Evolutionary conservation across 2,888 invertebrate genomes (phyloP).

Genomic region (Timandra comae): DNA sequence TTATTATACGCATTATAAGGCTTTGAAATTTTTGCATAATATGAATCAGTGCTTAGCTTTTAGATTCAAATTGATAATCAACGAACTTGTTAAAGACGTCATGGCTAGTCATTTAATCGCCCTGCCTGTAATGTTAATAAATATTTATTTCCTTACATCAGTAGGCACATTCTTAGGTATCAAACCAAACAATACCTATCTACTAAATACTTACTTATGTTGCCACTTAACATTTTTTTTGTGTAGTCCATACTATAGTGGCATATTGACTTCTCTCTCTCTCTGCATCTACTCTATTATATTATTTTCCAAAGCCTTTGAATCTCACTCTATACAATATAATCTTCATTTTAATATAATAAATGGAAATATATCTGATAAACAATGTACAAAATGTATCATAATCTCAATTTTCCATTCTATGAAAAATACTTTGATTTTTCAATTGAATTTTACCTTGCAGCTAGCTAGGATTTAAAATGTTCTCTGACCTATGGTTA

Average conservation of each 20-base stretch:
- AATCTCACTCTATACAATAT: slow-evolving; percentile 37
- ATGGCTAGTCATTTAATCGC: slow-evolving; percentile 61
- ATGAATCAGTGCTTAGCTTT: slow-evolving; percentile 44
- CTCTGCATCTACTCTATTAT: too few species aligned
- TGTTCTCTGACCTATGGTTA: slow-evolving; percentile 55
- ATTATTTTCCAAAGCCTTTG: slow-evolving; percentile 15
- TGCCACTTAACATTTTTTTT: too few species aligned
- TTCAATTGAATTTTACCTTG: slow-evolving; percentile 30
- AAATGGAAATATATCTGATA: slow-evolving; percentile 11
- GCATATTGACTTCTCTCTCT: too few species aligned
- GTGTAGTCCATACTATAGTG: too few species aligned
- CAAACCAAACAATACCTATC: too few species aligned
- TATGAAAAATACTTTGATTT: slow-evolving; percentile 18
- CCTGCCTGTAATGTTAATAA: slow-evolving; percentile 31
- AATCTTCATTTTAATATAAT: slow-evolving; percentile 12
- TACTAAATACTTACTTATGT: too few species aligned
- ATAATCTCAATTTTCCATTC: slow-evolving; percentile 13
- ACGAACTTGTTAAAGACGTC: slow-evolving; percentile 62
- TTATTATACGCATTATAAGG: slow-evolving; percentile 11
- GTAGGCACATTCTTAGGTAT: too few species aligned
- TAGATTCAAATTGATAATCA: slow-evolving; percentile 51
- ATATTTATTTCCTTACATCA: too few species aligned
- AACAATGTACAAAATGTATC: slow-evolving; percentile 20
- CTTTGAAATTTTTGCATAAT: slow-evolving; percentile 26
- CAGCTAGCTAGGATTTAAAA: slow-evolving; percentile 50